These are phyloP conservation scores for Lanius collurio DNA, from an alignment of 2,113 vertebrate species.

Conservation along the genomic window DNA sequence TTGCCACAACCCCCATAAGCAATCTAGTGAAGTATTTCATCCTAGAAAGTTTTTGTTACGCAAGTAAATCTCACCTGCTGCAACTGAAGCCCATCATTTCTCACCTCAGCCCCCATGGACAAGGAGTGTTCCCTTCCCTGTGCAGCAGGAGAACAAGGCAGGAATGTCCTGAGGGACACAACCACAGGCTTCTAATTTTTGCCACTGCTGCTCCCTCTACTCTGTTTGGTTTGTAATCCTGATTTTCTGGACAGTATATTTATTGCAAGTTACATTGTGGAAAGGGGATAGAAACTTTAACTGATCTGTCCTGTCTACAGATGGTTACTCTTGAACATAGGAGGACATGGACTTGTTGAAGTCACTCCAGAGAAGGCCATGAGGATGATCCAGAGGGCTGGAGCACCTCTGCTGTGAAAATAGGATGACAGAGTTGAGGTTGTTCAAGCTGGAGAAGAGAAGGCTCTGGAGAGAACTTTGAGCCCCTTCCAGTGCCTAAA, in stretches of 20 bases:
- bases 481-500: not conserved
- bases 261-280: not conserved
- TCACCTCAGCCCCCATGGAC: not conserved
- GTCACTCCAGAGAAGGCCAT: not conserved
- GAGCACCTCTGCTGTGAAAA: not conserved
- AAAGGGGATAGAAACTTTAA: not conserved
- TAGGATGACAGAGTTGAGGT: not conserved
- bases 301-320: not conserved
- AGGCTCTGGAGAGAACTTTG: not conserved
- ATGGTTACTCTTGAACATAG: not conserved
- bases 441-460: not conserved
- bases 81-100: not conserved
- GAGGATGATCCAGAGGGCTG: fast-evolving
- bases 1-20: not conserved
- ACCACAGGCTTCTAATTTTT: fast-evolving
- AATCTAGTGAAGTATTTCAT: not conserved
- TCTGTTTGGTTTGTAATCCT: not conserved
- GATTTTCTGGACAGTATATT: not conserved
- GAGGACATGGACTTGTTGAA: not conserved
- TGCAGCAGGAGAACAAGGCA: not conserved
- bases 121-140: not conserved
- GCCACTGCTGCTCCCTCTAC: fast-evolving
- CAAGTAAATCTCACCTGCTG: not conserved
- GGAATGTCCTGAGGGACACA: not conserved
- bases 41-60: not conserved